Evolutionary conservation across 2,113 vertebrate species (phyloP).

Genomic region (Oenanthe oenanthe): DNA sequence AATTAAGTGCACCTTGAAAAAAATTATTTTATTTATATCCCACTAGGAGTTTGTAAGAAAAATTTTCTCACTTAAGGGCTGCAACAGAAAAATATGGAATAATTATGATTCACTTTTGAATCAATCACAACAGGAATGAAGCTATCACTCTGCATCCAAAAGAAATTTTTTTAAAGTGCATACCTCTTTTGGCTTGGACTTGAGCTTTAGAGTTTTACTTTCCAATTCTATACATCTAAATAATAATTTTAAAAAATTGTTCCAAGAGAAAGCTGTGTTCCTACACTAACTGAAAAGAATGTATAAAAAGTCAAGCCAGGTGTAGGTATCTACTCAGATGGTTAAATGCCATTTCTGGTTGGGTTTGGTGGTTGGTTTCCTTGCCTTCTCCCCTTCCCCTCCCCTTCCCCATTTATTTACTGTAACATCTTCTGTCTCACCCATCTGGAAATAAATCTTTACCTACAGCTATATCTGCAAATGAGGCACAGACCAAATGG

Average conservation of each 20-base stretch:
- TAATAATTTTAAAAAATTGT: background rate
- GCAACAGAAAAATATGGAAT: background rate
- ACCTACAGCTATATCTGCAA: background rate
- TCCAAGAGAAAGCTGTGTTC: background rate
- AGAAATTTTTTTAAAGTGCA: background rate
- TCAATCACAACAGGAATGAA: background rate
- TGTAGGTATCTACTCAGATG: background rate
- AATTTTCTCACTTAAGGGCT: background rate
- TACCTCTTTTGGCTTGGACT: background rate
- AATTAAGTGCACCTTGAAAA: background rate
- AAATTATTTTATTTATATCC: background rate
- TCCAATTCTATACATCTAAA: background rate
- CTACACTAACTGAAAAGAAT: background rate
- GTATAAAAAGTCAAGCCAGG: background rate
- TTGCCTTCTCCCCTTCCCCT: accelerated
- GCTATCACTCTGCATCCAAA: background rate
- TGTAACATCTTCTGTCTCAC: background rate
- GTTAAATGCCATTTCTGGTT: background rate
- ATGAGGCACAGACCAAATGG: background rate
- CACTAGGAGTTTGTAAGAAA: background rate
- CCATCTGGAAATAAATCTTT: background rate
- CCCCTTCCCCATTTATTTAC: background rate
- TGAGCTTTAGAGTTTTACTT: background rate
- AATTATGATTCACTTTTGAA: background rate
- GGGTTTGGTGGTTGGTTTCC: background rate